Evolutionary conservation across 2,888 invertebrate species (phyloP), one percentile per base, ranked within the genome.

Genomic region (Lydus trimaculatus): DNA sequence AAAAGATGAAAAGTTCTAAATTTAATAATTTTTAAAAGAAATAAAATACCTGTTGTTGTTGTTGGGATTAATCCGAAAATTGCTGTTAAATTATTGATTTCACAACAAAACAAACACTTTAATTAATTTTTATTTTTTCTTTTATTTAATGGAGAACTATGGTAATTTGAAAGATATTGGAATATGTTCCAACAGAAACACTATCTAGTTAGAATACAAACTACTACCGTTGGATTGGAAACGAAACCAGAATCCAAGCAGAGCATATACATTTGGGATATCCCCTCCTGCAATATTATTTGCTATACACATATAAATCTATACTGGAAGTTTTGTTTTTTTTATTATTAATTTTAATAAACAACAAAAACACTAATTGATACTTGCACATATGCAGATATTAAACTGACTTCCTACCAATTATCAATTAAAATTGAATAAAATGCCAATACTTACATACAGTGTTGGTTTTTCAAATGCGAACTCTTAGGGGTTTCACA

Each of bases 221-320:
- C 43, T 43, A 43, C 43, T 43, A 43, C 43, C 43, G 43, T 43
- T 43, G 43, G 43, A 43, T 43, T 43, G 43, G 43, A 43, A 43
- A 43, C 43, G 43, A 43, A 43, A 43, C 43, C 43, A 43, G 43
- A 43, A 43, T n/a, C 43, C 43, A 43, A 43, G 43, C 43, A 43
- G 43, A 43, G 43, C 43, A 43, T 43, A 43, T 17, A 43, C 4
- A 3, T 43, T n/a, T n/a, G 43, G 17, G 43, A 43, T 43, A 43
- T 43, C 43, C 43, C 43, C 43, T 43, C 43, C 43, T 43, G 43
- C 17, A 43, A 43, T 43, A 43, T 43, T 43, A 43, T 43, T 43
- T 43, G 43, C 43, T 43, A 43, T 43, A 43, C n/a, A 43, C 43
- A 17, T 17, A 17, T 17, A 43, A 43, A 43, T 43, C 43, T 43